Evolutionary conservation across 2,113 vertebrate genomes (phyloP).

Genomic region (Choloepus hoffmanni): DNA sequence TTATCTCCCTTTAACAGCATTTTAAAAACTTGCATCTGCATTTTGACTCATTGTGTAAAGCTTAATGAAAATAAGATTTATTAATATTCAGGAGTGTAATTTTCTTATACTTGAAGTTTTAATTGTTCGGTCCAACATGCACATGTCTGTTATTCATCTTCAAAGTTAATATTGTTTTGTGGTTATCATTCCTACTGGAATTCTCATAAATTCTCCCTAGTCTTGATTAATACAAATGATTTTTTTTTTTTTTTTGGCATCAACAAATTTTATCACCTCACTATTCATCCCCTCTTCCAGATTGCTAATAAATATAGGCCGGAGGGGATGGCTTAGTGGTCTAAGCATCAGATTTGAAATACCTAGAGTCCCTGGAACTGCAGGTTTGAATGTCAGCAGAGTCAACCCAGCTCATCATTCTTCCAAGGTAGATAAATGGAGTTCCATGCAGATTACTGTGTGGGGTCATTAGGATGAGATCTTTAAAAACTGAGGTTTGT

Average conservation of each 20-base stretch:
- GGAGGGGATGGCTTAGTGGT: slow-evolving; percentile 85
- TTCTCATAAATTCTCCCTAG: slow-evolving; percentile 83
- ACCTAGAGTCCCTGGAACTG: slow-evolving; percentile 84
- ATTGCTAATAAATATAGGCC: slow-evolving; percentile 85
- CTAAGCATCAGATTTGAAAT: slow-evolving; percentile 85
- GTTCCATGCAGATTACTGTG: slow-evolving; percentile 83
- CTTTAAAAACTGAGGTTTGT: slow-evolving; percentile 78
- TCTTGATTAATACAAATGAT: slow-evolving; percentile 82
- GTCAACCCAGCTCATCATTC: slow-evolving; percentile 84
- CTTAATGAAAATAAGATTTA: slow-evolving; percentile 67
- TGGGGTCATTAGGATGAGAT: slow-evolving; percentile 82
- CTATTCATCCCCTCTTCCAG: slow-evolving; percentile 85
- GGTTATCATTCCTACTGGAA: slow-evolving; percentile 77
- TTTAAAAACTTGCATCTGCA: slow-evolving; percentile 64
- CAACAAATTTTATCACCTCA: slow-evolving; percentile 84
- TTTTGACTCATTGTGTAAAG: slow-evolving; percentile 69
- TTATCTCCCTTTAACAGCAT: slow-evolving; percentile 57
- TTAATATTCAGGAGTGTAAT: slow-evolving; percentile 67
- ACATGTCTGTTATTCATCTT: slow-evolving; percentile 79
- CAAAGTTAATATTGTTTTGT: slow-evolving; percentile 79
- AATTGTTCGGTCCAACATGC: slow-evolving; percentile 73
- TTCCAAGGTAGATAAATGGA: slow-evolving; percentile 85
- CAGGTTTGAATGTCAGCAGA: slow-evolving; percentile 85
- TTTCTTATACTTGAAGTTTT: slow-evolving; percentile 68
- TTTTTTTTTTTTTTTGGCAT: slow-evolving; percentile 77